These are phyloP conservation scores for Cyphomyrus plagiostoma DNA, from an alignment of 2,113 vertebrate species.

Conservation along the genomic window DNA sequence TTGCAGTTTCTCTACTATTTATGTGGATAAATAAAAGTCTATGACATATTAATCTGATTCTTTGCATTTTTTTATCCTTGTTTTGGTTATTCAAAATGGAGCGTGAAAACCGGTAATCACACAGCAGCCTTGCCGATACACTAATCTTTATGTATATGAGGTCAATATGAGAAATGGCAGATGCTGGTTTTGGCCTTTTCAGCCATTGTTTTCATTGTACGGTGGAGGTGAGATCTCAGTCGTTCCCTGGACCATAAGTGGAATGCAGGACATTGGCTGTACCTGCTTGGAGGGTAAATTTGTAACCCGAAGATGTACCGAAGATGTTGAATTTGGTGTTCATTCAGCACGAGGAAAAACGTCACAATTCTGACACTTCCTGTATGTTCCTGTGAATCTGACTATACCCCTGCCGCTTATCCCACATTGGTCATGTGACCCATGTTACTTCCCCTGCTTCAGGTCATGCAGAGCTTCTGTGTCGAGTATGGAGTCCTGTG, in stretches of 20 bases:
- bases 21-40: constrained; percentile 93
- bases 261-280: background rate
- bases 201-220: background rate
- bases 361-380: background rate
- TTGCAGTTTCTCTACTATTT: constrained; percentile 97
- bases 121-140: background rate
- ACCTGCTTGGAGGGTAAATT: background rate
- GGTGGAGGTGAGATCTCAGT: background rate
- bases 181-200: background rate
- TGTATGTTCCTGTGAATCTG: background rate
- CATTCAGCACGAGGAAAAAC: background rate
- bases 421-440: background rate
- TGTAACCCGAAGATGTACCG: background rate
- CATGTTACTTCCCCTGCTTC: background rate
- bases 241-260: background rate
- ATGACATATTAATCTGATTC: constrained; percentile 50
- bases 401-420: background rate
- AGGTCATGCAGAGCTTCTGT: background rate
- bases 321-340: background rate
- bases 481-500: background rate
- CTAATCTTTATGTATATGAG: background rate
- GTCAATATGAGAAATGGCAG: background rate
- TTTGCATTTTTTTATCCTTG: background rate
- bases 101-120: background rate
- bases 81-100: background rate